These are phyloP conservation scores for Tyrophagus putrescentiae DNA, from an alignment of 1,140 invertebrate genomes.

Conservation along the genomic window DNA sequence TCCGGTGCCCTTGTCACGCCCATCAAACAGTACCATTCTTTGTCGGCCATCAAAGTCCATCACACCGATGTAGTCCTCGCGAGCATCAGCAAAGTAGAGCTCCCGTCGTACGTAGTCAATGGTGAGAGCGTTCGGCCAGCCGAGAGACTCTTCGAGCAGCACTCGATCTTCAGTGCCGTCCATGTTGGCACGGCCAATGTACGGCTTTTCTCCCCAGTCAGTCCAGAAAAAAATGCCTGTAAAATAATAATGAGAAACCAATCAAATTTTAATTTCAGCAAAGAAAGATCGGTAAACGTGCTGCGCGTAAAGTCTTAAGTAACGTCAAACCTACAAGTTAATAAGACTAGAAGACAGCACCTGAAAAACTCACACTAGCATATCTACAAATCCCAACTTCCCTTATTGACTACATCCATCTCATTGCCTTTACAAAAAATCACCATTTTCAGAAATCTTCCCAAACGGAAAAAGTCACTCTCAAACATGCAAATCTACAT, in stretches of 20 bases:
- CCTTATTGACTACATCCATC: too few species aligned
- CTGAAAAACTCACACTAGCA: too few species aligned
- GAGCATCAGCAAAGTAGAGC: conserved; percentile 89
- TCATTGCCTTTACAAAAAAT: too few species aligned
- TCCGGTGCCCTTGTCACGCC: conserved; percentile 36
- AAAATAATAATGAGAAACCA: conserved; percentile 23
- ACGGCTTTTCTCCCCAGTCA: conserved; percentile 76
- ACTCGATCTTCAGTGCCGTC: conserved; percentile 59
- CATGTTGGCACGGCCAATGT: conserved; percentile 71
- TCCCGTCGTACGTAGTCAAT: conserved; percentile 63
- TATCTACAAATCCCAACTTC: too few species aligned
- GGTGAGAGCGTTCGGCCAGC: conserved; percentile 89
- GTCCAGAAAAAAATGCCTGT: conserved; percentile 77
- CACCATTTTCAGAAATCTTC: too few species aligned
- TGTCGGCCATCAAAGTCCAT: conserved; percentile 72
- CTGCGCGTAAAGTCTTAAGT: too few species aligned
- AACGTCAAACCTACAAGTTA: too few species aligned
- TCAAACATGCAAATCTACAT: conserved; percentile 54
- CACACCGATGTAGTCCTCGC: conserved; percentile 81
- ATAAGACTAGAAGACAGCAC: too few species aligned
- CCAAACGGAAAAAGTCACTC: too few species aligned
- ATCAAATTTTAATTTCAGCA: too few species aligned
- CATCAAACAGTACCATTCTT: conserved; percentile 46
- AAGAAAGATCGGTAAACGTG: too few species aligned
- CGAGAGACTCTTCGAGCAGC: conserved; percentile 61